Evolutionary conservation across 2,113 vertebrate genomes (phyloP), one percentile per base, ranked within the genome.

Genomic region (Fregata magnificens): DNA sequence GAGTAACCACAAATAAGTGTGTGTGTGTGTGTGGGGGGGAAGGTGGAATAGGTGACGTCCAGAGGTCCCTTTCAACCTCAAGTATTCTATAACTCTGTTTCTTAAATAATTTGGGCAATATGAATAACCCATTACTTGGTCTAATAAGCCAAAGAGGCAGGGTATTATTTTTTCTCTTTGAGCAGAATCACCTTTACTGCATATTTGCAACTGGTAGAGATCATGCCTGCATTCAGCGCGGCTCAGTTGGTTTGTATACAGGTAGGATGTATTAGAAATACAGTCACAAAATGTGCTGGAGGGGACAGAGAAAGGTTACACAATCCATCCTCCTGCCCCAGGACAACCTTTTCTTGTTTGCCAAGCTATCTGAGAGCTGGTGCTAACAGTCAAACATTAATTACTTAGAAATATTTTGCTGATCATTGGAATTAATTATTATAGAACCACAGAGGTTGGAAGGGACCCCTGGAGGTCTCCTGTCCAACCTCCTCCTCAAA

Each of bases 171-270:
- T 76, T 38, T 26, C 6, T 81, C 24, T 52, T 85, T 77, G 7
- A 42, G 36, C 6, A 81, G 36, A 34, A 66, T 16, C 38, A 36
- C 16, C 25, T 76, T 76, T 59, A 70, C 31, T 32, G n/a, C 16
- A 4, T 34, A 34, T 84, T 81, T 81, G 52, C 18, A 80, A 7
- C 32, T 7, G 13, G 20, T 49, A 65, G 38, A 74, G 56, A 55
- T 29, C 13, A 29, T 53, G 31, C 20, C 6, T 1, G 2, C 28
- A 26, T 52, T 82, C 38, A 58, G 50, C 0, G 0, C 45, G 55
- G 25, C 71, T 61, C 63, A 61, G 36, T 9, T 61, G 62, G 28
- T 74, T 91, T 80, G 8, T 11, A 24, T 40, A 44, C 4, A n/a
- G 29, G n/a, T 36, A 55, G 13, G 16, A 36, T 21, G 12, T 32